Conservation (phyloP, 2,797 vertebrate species). For the Neomorphus geoffroyi region DNA sequence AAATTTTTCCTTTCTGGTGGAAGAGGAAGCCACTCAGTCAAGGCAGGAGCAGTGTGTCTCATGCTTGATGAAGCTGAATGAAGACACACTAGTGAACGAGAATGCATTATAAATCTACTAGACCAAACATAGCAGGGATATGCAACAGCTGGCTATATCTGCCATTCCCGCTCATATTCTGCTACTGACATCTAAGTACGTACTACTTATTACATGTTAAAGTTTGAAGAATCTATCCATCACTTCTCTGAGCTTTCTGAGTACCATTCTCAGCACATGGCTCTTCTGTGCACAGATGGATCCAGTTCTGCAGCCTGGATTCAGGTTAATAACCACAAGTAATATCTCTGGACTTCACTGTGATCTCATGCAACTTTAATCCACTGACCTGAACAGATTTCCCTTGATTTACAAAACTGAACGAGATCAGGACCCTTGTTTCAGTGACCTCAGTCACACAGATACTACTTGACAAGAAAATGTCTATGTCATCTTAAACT, state of each 20-base stretch:
- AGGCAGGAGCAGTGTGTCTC: not conserved
- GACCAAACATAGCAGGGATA: constrained; percentile 6
- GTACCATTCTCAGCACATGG: not conserved
- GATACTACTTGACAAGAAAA: not conserved
- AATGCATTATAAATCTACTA: not conserved
- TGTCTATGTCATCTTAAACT: not conserved
- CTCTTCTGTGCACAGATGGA: not conserved
- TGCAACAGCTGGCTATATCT: constrained; percentile 7
- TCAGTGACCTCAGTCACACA: not conserved
- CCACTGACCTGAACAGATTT: not conserved
- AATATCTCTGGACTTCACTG: not conserved
- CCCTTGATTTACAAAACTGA: not conserved
- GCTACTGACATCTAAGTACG: not conserved
- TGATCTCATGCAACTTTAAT: not conserved
- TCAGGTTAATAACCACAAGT: not conserved
- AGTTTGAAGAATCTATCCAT: constrained; percentile 41
- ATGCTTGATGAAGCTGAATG: not conserved
- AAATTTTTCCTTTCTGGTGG: not conserved
- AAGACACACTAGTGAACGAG: not conserved
- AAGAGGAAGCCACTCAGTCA: not conserved
- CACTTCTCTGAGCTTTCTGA: not conserved
- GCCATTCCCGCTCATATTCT: not conserved
- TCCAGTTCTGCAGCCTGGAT: not conserved
- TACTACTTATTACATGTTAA: not conserved
- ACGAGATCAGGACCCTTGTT: not conserved